Base-by-base conservation (phyloP, 2,797 vertebrate genomes). In the Neosalanx taihuensis region DNA sequence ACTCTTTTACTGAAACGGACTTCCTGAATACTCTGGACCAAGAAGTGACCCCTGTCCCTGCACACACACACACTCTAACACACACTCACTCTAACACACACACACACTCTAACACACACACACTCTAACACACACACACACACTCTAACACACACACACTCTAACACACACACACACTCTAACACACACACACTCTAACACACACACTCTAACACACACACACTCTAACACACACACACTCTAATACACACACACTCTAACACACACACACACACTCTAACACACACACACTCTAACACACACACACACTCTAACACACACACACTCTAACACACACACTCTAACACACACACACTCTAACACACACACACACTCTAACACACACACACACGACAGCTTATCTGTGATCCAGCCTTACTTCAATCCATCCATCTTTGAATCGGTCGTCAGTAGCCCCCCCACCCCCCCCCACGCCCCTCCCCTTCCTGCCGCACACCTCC, bases 11-110 rank as follows among this genome's bases (percentile, higher is more conserved):
- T 61, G n/a, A 46, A 59, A 80, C 30, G 83, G 84, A 83, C 77
- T 49, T 56, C 30, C 86, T 51, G 57, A 80, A 77, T 78, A 75
- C 80, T 88, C 87, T 87, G 87, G 81, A 89, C 83, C 83, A 82
- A 86, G 81, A 82, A 81, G 78, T 84, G 76, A 76, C 51, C 46
- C 30, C 15, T 30, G 68, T 51, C 35, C 46, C 0, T 12, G 46
- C 46, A 12, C 46, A 49, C 46, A 49, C 46, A 49, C 51, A 56
- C 51, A n/a, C 51, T 18, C 17, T 1, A 17, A n/a, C 51, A 2
- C 49, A 2, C 49, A 53, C 51, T 18, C 51, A 53, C 51, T 4
- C 17, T 5, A 15, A 7, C 51, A 56, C 51, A n/a, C 51, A 10
- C 51, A 5, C 51, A 18, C 51, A 18, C 51, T 17, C 51, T 1